These are phyloP conservation scores for Laothoe populi DNA, from an alignment of 2,888 invertebrate species.

Conservation along the genomic window DNA sequence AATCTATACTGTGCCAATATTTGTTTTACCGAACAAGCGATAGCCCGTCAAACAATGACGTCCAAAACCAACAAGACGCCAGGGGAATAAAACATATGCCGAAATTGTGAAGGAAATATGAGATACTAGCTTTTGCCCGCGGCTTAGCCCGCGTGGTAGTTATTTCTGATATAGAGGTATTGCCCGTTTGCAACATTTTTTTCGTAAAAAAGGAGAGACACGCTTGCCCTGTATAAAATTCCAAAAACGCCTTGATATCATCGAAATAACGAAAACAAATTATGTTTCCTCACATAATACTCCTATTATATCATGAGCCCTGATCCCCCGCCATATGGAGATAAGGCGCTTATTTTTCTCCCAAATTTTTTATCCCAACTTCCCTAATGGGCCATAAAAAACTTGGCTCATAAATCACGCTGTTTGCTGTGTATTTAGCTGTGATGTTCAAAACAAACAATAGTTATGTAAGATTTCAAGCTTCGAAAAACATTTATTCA, in stretches of 20 bases:
- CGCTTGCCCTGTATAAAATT: too few species aligned
- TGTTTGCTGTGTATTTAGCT: too few species aligned
- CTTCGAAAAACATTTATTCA: too few species aligned
- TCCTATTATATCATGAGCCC: background rate
- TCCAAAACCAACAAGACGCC: background rate
- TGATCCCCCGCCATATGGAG: conserved; percentile 2
- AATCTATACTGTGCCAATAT: conserved; percentile 17
- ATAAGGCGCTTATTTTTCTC: conserved; percentile 16
- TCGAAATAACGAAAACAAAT: background rate
- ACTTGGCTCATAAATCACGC: conserved; percentile 11
- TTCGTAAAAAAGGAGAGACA: too few species aligned
- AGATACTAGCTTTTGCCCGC: too few species aligned
- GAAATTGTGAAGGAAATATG: background rate
- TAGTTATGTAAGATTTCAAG: background rate
- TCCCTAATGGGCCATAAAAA: conserved; percentile 18
- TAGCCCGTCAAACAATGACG: background rate
- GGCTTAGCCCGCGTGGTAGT: too few species aligned
- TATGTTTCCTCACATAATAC: background rate
- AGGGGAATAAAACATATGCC: background rate
- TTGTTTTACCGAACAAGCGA: background rate
- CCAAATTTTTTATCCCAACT: background rate
- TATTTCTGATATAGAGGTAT: too few species aligned
- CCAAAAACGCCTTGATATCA: too few species aligned
- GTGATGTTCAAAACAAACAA: conserved; percentile 18
- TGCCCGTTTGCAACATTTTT: too few species aligned